Evolutionary conservation across 2,888 invertebrate genomes (phyloP).

Genomic region (Acrobasis consociella): DNA sequence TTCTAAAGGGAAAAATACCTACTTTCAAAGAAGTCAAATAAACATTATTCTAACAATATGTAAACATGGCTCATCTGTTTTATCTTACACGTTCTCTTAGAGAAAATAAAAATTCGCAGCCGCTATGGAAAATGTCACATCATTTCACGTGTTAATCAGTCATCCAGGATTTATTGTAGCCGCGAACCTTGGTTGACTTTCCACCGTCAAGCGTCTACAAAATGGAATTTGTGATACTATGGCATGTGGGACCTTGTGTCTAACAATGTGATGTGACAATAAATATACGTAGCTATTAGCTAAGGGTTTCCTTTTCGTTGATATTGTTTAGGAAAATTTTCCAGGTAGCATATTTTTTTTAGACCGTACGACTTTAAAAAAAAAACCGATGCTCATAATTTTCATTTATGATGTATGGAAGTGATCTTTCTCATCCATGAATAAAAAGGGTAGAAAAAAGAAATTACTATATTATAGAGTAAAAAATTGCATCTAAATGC

Average conservation of each 20-base stretch:
- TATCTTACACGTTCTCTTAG: slow-evolving; percentile 5
- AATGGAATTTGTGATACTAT: not conserved
- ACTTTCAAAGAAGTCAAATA: slow-evolving; percentile 3
- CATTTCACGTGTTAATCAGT: slow-evolving; percentile 20
- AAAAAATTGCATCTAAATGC: too few species aligned
- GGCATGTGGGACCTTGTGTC: not conserved
- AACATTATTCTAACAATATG: slow-evolving; percentile 8
- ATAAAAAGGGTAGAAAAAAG: too few species aligned
- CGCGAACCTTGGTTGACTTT: slow-evolving; percentile 12
- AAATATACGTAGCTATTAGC: not conserved
- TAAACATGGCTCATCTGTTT: slow-evolving; percentile 17
- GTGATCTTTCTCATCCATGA: too few species aligned
- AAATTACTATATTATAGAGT: too few species aligned
- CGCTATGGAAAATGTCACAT: slow-evolving; percentile 25
- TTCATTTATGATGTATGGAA: too few species aligned
- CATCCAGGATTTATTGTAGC: slow-evolving; percentile 19
- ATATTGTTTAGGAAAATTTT: too few species aligned
- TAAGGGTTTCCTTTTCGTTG: not conserved
- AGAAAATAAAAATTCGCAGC: slow-evolving; percentile 12
- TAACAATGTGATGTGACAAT: not conserved
- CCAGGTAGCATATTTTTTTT: too few species aligned
- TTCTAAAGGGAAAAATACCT: not conserved
- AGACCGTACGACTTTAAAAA: too few species aligned
- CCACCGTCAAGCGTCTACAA: slow-evolving; percentile 5
- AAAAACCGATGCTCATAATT: too few species aligned